Percentiles rank a stretch among this genome's conserved stretches.
Conservation (phyloP, 2,888 invertebrate species). For the Podotricha telesiphe region DNA sequence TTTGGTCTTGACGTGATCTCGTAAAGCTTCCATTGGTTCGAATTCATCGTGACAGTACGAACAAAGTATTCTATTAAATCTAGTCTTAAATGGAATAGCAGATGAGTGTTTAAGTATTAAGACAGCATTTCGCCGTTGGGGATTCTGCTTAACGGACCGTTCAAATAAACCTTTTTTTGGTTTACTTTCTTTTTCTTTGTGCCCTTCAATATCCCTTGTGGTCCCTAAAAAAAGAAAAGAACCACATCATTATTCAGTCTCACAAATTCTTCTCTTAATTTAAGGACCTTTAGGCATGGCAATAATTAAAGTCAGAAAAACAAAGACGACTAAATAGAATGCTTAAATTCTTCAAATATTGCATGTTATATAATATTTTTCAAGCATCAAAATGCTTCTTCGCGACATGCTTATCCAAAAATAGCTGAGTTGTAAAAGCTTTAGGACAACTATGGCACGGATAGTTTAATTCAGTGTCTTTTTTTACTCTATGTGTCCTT, state of each 20-base stretch:
- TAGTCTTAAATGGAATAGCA: constrained; percentile 76
- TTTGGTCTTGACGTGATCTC: constrained; percentile 66
- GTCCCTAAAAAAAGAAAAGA: constrained; percentile 80
- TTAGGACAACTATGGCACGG: constrained; percentile 79
- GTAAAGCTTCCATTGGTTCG: constrained; percentile 68
- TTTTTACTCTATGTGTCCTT: constrained; percentile 72
- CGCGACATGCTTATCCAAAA: constrained; percentile 81
- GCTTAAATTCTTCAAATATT: not conserved
- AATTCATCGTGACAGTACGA: constrained; percentile 78
- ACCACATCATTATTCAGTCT: constrained; percentile 70
- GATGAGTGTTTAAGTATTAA: constrained; percentile 72
- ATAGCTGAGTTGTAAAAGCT: constrained; percentile 80
- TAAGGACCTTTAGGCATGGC: constrained; percentile 37
- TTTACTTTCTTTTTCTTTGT: constrained; percentile 69
- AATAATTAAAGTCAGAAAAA: constrained; percentile 11
- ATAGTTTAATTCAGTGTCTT: constrained; percentile 71
- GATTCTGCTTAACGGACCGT: constrained; percentile 78
- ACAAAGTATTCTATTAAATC: constrained; percentile 76
- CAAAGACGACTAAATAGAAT: not conserved
- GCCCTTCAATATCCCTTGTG: constrained; percentile 69
- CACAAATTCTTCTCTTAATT: constrained; percentile 49
- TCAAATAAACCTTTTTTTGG: constrained; percentile 78
- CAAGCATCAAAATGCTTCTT: constrained; percentile 77
- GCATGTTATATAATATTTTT: constrained; percentile 9
- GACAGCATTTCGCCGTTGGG: constrained; percentile 77